A percentile compares a stretch with the other conserved stretches of the same genome.
These are phyloP conservation scores for Pristionchus arcanus DNA, from an alignment of 2,888 invertebrate species.

Conservation along the genomic window DNA sequence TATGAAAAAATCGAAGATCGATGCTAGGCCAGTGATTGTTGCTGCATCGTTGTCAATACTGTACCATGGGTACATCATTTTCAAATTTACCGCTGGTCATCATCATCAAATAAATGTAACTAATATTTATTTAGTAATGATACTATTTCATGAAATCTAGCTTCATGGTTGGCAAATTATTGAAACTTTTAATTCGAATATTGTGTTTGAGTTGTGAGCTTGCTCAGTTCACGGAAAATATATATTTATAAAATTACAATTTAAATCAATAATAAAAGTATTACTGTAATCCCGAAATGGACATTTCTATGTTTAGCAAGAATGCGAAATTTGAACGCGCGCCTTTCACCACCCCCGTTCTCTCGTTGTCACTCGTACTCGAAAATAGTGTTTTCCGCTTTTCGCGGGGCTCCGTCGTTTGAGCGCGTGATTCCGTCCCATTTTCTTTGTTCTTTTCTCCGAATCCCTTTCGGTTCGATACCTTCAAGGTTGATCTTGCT, in stretches of 20 bases:
- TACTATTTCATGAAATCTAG: too few relatives aligned
- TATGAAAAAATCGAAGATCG: too few relatives aligned
- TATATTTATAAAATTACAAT: background rate
- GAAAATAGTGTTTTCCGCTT: constrained; percentile 39
- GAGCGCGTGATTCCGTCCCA: constrained; percentile 6
- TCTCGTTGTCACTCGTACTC: background rate
- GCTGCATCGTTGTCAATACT: too few relatives aligned
- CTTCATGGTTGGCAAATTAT: too few relatives aligned
- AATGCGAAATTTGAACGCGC: background rate
- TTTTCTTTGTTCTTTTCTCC: background rate
- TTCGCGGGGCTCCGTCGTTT: background rate
- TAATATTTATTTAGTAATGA: too few relatives aligned
- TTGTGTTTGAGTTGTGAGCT: too few relatives aligned
- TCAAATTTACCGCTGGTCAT: too few relatives aligned
- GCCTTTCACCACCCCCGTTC: background rate
- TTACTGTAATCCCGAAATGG: background rate
- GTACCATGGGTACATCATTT: too few relatives aligned
- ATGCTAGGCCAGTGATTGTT: too few relatives aligned
- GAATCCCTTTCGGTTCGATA: background rate
- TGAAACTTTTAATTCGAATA: too few relatives aligned
- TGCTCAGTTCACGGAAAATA: too few relatives aligned
- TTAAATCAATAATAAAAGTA: background rate
- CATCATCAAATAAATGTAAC: too few relatives aligned
- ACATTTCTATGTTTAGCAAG: constrained; percentile 16
- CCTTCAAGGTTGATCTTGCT: background rate